A percentile compares a stretch with the other conserved stretches of the same genome.
phyloP scores from a whole-genome alignment of 2,797 vertebrate genomes.

The Prunella strophiata region DNA sequence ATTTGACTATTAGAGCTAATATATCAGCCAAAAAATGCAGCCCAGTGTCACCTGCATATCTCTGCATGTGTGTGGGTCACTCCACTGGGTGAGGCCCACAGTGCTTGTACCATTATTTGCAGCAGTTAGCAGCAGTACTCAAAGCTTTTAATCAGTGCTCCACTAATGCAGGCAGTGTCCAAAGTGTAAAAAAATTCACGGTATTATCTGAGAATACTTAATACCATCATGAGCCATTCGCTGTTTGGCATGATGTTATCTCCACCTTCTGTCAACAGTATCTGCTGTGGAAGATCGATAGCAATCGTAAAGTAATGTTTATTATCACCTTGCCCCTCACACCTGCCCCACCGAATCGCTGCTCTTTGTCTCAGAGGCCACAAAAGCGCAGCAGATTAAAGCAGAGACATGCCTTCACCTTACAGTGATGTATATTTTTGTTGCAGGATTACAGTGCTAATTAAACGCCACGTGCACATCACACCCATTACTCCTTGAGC shows the following conservation, averaged over 20 bases:
- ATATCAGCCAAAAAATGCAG: not conserved
- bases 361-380: conserved; percentile 71
- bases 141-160: conserved; percentile 8
- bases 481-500: not conserved
- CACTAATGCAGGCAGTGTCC: not conserved
- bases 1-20: not conserved
- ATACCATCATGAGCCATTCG: not conserved
- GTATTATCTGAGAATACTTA: not conserved
- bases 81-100: not conserved
- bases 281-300: conserved; percentile 67
- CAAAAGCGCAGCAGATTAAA: not conserved
- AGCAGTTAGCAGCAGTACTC: not conserved
- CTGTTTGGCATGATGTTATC: conserved; percentile 24
- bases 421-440: not conserved
- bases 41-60: not conserved
- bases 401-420: not conserved
- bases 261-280: conserved; percentile 52
- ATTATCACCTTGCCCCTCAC: conserved; percentile 69
- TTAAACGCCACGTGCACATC: not conserved
- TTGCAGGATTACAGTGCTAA: not conserved
- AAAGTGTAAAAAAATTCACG: not conserved
- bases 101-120: not conserved
- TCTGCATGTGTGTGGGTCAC: not conserved
- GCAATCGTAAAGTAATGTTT: conserved; percentile 52
- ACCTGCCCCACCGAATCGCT: conserved; percentile 80